phyloP scores from a whole-genome alignment of 2,113 vertebrate species.

The Corythoichthys intestinalis region DNA sequence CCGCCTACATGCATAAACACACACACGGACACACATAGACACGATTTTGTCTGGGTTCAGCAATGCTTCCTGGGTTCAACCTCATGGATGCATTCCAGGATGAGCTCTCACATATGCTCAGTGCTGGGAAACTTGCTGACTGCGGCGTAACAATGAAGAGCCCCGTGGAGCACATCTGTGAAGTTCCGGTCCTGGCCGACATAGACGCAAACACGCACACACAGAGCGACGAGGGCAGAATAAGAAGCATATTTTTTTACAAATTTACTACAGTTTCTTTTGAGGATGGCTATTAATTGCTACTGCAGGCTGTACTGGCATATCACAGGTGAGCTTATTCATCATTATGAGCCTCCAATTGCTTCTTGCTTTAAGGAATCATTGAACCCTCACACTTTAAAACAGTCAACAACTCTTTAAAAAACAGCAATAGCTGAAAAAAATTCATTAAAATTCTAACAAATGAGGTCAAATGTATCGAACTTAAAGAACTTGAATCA shows the following conservation, averaged over 20 bases:
- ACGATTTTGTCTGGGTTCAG: conserved; percentile 65
- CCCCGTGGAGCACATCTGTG: conserved; percentile 75
- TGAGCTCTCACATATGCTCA: conserved; percentile 68
- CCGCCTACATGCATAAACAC: conserved; percentile 9
- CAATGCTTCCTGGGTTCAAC: conserved; percentile 64
- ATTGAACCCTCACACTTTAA: background rate
- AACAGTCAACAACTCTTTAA: background rate
- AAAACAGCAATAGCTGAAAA: background rate
- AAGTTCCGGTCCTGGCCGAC: conserved; percentile 55
- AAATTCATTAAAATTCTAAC: background rate
- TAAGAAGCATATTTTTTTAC: conserved; percentile 33
- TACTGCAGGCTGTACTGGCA: background rate
- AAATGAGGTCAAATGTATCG: background rate
- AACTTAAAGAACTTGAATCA: background rate
- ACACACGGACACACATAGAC: conserved; percentile 15
- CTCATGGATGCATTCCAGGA: conserved; percentile 66
- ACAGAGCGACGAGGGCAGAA: conserved; percentile 11
- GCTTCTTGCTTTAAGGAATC: background rate
- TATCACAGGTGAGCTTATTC: conserved; percentile 8
- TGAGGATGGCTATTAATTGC: background rate
- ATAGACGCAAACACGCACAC: background rate
- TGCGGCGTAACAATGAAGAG: conserved; percentile 59
- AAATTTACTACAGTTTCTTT: conserved; percentile 11
- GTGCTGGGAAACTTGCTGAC: conserved; percentile 72
- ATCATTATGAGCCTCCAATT: background rate